A percentile compares a stretch with the other conserved stretches of the same genome.
phyloP scores from a whole-genome alignment of 1,140 invertebrate species.

The Zaprionus lachaisei region DNA sequence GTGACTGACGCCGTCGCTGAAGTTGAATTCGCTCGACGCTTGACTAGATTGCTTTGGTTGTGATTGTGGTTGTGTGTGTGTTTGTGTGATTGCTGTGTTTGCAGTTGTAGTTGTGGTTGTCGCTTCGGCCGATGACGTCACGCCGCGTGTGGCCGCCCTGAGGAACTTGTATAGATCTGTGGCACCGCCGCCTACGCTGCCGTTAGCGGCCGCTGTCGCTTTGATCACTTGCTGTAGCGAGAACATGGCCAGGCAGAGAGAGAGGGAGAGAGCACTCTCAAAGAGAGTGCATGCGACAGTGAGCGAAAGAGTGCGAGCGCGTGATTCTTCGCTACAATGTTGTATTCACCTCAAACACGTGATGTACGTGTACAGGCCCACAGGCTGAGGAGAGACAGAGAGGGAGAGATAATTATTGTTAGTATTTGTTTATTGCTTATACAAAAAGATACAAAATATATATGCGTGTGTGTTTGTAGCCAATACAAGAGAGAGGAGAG shows the following conservation, averaged over 20 bases:
- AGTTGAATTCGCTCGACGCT: constrained; percentile 58
- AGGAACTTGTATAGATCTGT: constrained; percentile 50
- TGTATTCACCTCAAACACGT: constrained; percentile 55
- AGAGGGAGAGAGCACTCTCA: constrained; percentile 1
- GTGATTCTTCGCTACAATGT: constrained; percentile 62
- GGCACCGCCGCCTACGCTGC: constrained; percentile 27
- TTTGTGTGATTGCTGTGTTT: constrained; percentile 17
- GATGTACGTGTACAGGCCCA: constrained; percentile 46
- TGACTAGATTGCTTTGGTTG: constrained; percentile 69
- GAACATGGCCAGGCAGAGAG: constrained; percentile 53
- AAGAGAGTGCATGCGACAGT: constrained; percentile 23
- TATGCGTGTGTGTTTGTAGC: constrained; percentile 7
- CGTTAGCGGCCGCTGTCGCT: constrained; percentile 47
- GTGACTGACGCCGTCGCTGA: constrained; percentile 57
- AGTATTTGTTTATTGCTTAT: constrained; percentile 32
- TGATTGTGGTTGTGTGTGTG: constrained; percentile 33
- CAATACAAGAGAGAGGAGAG: not conserved
- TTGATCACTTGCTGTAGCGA: constrained; percentile 78
- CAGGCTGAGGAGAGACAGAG: constrained; percentile 16
- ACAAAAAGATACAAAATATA: constrained; percentile 17
- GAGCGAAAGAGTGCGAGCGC: constrained; percentile 32
- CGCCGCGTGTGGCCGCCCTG: constrained; percentile 34
- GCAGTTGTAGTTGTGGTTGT: constrained; percentile 40
- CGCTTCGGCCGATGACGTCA: constrained; percentile 54
- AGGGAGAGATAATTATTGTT: constrained; percentile 12